These are phyloP conservation scores for Tortrix viridana DNA, from an alignment of 2,888 invertebrate species.

Conservation along the genomic window DNA sequence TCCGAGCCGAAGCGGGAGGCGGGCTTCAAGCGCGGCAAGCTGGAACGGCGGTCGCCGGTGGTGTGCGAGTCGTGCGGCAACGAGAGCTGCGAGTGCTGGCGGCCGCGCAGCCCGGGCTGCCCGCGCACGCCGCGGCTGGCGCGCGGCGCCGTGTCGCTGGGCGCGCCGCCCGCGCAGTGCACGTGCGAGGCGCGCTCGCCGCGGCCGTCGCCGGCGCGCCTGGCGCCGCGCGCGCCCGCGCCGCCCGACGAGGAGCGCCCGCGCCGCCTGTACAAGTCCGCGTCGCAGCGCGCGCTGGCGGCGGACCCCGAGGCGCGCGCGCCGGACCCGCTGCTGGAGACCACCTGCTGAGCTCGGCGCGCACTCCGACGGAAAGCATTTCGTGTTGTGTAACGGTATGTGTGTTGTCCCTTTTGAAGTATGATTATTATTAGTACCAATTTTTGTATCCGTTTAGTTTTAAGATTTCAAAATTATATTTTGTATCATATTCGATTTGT, in stretches of 20 bases:
- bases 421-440: constrained; percentile 81
- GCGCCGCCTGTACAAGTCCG: constrained; percentile 62
- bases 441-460: constrained; percentile 77
- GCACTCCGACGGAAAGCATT: constrained; percentile 39
- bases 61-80: constrained; percentile 61
- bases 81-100: constrained; percentile 61
- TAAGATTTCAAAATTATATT: constrained; percentile 79
- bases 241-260: constrained; percentile 58
- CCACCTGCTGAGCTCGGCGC: constrained; percentile 62
- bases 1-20: constrained; percentile 44
- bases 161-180: constrained; percentile 48
- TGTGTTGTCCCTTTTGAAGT: constrained; percentile 55
- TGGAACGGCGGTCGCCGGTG: constrained; percentile 58
- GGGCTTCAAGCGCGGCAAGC: constrained; percentile 54
- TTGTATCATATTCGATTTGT: constrained; percentile 70
- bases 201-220: constrained; percentile 48
- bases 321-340: constrained; percentile 72
- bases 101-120: constrained; percentile 47
- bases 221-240: constrained; percentile 46
- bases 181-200: constrained; percentile 54
- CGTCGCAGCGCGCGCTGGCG: constrained; percentile 57
- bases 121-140: constrained; percentile 35
- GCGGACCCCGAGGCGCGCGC: constrained; percentile 45
- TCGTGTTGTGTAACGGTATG: constrained; percentile 51
- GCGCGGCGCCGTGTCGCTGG: constrained; percentile 34